phyloP scores from a whole-genome alignment of 2,888 invertebrate genomes.

The Diaprepes abbreviatus region DNA sequence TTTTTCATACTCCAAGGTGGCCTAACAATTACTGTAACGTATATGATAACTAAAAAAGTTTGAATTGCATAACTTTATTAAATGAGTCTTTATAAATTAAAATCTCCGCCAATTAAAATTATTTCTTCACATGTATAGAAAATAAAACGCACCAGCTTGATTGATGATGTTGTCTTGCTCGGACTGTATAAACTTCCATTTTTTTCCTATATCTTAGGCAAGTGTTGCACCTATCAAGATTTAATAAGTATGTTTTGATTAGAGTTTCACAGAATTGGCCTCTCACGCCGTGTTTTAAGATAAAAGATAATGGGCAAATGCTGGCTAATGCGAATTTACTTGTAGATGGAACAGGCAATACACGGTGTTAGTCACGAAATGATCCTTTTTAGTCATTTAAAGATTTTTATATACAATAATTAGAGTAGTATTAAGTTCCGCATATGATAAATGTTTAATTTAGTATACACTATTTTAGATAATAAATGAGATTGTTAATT shows the following conservation, averaged over 20 bases:
- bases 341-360: conserved; percentile 39
- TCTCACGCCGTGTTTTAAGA: conserved; percentile 42
- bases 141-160: conserved; percentile 25
- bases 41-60: too few relatives aligned
- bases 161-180: conserved; percentile 37
- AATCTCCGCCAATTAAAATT: conserved; percentile 22
- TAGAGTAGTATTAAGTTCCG: neutral
- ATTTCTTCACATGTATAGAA: conserved; percentile 1
- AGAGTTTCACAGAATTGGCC: conserved; percentile 47
- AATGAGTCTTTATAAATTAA: conserved; percentile 11
- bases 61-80: conserved; percentile 11
- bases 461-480: too few relatives aligned
- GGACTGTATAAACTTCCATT: conserved; percentile 17
- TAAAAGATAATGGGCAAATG: conserved; percentile 37
- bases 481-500: too few relatives aligned
- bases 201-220: conserved; percentile 25
- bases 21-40: too few relatives aligned
- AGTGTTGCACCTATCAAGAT: conserved; percentile 43
- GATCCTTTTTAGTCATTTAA: neutral
- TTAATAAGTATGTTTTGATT: conserved; percentile 47
- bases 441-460: too few relatives aligned
- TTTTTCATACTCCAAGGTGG: too few relatives aligned
- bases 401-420: neutral
- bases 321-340: conserved; percentile 40
- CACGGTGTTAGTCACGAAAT: conserved; percentile 44